Conservation (phyloP, 2,888 invertebrate species). For the Drosophila silvestris region DNA sequence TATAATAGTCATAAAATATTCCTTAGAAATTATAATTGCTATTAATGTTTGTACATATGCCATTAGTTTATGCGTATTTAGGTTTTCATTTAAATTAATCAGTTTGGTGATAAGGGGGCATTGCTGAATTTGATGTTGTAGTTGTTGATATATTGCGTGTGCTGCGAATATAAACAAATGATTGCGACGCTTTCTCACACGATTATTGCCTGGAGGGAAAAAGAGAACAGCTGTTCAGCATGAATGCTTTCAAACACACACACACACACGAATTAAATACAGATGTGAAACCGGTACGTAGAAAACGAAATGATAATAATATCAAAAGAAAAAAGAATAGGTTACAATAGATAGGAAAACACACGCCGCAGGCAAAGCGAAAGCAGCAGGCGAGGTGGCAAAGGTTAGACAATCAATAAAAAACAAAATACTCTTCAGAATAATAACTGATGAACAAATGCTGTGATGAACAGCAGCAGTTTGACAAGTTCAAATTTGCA, state of each 20-base stretch:
- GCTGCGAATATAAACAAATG: slow-evolving; percentile 49
- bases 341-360: slow-evolving; percentile 47
- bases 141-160: slow-evolving; percentile 10
- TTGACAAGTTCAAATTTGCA: slow-evolving; percentile 45
- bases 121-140: neutral
- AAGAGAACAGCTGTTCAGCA: slow-evolving; percentile 68
- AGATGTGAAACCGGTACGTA: slow-evolving; percentile 21
- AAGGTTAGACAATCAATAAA: slow-evolving; percentile 68
- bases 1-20: neutral
- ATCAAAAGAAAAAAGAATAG: slow-evolving; percentile 16
- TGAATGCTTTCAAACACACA: slow-evolving; percentile 37
- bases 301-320: slow-evolving; percentile 31
- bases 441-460: slow-evolving; percentile 28
- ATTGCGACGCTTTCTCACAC: slow-evolving; percentile 57
- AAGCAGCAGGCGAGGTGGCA: slow-evolving; percentile 9
- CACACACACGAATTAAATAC: slow-evolving; percentile 2
- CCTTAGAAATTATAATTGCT: neutral
- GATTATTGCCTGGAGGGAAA: slow-evolving; percentile 30
- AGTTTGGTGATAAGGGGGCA: slow-evolving; percentile 17
- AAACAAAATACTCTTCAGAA: slow-evolving; percentile 9
- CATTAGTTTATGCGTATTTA: neutral
- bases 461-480: slow-evolving; percentile 28
- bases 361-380: slow-evolving; percentile 45
- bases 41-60: neutral
- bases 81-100: neutral